These are phyloP conservation scores for Scrobipalpa costella DNA, from an alignment of 2,888 invertebrate species.

Conservation along the genomic window DNA sequence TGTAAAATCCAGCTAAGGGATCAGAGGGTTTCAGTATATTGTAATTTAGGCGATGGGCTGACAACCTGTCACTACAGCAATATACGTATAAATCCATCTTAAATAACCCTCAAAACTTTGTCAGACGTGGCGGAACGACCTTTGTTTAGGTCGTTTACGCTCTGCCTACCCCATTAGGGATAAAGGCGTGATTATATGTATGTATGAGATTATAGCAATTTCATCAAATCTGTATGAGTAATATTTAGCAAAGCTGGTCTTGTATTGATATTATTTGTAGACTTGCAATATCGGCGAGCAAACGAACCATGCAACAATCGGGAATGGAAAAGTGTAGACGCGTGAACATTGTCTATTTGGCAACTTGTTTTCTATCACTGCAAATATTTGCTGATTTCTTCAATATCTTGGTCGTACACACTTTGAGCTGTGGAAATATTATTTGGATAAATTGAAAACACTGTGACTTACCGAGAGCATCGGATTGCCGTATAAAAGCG, in stretches of 20 bases:
- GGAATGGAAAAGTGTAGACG: not conserved
- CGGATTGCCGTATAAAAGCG: too few species aligned
- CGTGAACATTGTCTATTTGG: conserved; percentile 3
- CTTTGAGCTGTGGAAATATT: not conserved
- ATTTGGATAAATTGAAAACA: not conserved
- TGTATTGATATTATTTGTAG: not conserved
- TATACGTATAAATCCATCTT: too few species aligned
- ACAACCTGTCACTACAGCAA: too few species aligned
- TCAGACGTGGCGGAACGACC: too few species aligned
- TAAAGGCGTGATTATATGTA: too few species aligned
- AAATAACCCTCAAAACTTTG: too few species aligned
- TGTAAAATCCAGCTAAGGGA: too few species aligned
- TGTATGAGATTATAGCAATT: not conserved
- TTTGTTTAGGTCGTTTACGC: too few species aligned
- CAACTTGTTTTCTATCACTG: conserved; percentile 2
- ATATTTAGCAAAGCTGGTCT: not conserved
- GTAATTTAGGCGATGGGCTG: too few species aligned
- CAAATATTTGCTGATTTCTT: conserved; percentile 8
- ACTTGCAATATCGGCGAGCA: not conserved
- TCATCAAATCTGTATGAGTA: not conserved
- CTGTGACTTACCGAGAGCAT: not conserved
- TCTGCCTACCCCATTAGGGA: too few species aligned
- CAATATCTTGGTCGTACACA: not conserved
- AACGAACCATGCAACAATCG: conserved; percentile 2
- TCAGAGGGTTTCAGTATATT: too few species aligned